These are phyloP conservation scores for Nephotettix cincticeps DNA, from an alignment of 1,140 invertebrate species.

Conservation along the genomic window DNA sequence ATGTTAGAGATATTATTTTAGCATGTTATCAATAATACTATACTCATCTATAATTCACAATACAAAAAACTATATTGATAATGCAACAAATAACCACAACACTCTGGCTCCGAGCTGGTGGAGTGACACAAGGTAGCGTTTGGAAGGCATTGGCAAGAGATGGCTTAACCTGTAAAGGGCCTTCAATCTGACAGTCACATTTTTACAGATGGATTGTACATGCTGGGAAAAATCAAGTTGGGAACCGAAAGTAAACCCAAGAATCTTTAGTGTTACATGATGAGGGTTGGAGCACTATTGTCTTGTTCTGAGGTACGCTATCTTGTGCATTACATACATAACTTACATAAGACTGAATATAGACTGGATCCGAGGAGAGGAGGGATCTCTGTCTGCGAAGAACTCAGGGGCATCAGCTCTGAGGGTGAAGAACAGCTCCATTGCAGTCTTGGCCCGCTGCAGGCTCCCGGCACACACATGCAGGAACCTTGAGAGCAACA, in stretches of 20 bases:
- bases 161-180: no score
- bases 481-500: constrained; percentile 44
- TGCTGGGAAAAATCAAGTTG: no score
- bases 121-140: not conserved
- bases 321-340: not conserved
- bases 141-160: no score
- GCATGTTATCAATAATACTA: not conserved
- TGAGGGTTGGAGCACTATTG: no score
- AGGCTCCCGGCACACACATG: constrained; percentile 45
- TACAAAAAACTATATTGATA: no score
- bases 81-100: no score
- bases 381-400: constrained; percentile 45
- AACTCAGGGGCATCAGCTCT: constrained; percentile 45
- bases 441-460: constrained; percentile 45
- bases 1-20: not conserved
- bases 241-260: not conserved
- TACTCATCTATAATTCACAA: no score
- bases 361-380: constrained; percentile 39
- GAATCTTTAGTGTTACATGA: no score
- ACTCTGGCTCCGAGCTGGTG: no score
- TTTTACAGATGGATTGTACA: no score
- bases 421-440: constrained; percentile 44
- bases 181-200: no score
- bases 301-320: no score
- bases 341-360: constrained; percentile 42